Conservation (phyloP, 2,797 vertebrate species). For the Danio tinwini region DNA sequence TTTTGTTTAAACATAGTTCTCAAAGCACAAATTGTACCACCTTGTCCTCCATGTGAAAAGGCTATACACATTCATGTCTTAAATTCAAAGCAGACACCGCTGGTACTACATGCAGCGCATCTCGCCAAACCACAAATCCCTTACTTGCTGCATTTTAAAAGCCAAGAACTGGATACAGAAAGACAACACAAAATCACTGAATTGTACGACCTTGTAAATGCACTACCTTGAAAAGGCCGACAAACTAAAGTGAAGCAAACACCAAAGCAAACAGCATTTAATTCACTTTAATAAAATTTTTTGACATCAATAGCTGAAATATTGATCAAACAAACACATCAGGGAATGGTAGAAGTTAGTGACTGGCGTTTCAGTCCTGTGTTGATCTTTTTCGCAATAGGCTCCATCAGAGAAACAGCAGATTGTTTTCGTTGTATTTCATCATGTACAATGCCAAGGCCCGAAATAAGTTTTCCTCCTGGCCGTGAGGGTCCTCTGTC, state of each 20-base stretch:
- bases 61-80: not conserved
- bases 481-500: not conserved
- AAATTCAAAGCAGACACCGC: not conserved
- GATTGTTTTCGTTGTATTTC: conserved; percentile 11
- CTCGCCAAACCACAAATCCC: not conserved
- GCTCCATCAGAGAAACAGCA: not conserved
- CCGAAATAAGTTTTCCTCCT: conserved; percentile 20
- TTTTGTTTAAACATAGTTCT: not conserved
- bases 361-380: not conserved
- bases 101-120: not conserved
- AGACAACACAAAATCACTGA: no score
- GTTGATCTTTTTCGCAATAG: not conserved
- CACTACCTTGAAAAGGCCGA: no score
- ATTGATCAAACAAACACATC: not conserved
- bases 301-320: not conserved
- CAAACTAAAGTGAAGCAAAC: no score
- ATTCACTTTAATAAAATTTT: not conserved
- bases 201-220: no score
- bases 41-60: not conserved
- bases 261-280: not conserved
- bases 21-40: not conserved
- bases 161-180: not conserved
- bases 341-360: not conserved
- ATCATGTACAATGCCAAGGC: not conserved
- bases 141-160: not conserved